Evolutionary conservation across 1,140 invertebrate species (phyloP), one percentile per base, ranked within the genome.

Genomic region (Calliphora vicina): DNA sequence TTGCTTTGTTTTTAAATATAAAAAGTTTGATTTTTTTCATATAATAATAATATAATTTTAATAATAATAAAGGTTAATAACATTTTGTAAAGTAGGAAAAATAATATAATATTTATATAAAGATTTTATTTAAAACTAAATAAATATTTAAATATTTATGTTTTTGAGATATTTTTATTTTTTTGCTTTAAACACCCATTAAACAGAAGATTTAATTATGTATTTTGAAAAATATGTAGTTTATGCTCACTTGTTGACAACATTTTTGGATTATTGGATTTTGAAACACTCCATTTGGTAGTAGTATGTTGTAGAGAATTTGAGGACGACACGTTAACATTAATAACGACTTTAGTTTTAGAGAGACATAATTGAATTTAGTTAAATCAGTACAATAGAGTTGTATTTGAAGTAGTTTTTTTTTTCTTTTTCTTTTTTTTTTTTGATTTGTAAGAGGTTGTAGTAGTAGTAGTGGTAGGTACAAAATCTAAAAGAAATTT

Each of bases 401-500:
- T 61, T 61, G 50, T 17, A 61, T 61, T 61, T 15, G 50, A 6
- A 85, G 86, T 85, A 86, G 85, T 85, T n/a, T n/a, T n/a, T n/a
- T n/a, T n/a, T n/a, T n/a, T n/a, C n/a, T n/a, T n/a, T n/a, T n/a
- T n/a, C n/a, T n/a, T n/a, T n/a, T n/a, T n/a, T n/a, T n/a, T n/a
- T n/a, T n/a, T n/a, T n/a, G n/a, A n/a, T n/a, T n/a, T n/a, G n/a
- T n/a, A n/a, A 87, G 80, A 87, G 84, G 87, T n/a, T n/a, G n/a
- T n/a, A n/a, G n/a, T n/a, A 84, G 85, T 86, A 86, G 84, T 84
- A 83, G 84, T 86, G 82, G 43, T 80, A 80, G 43, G 26, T 25
- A 50, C 20, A 45, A n/a, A n/a, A 85, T 88, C 87, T 88, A 88
- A 88, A 88, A 88, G 87, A 88, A 88, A 88, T 88, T 88, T 88